Base-by-base conservation (phyloP, 2,113 vertebrate genomes). In the Paramormyrops kingsleyae region DNA sequence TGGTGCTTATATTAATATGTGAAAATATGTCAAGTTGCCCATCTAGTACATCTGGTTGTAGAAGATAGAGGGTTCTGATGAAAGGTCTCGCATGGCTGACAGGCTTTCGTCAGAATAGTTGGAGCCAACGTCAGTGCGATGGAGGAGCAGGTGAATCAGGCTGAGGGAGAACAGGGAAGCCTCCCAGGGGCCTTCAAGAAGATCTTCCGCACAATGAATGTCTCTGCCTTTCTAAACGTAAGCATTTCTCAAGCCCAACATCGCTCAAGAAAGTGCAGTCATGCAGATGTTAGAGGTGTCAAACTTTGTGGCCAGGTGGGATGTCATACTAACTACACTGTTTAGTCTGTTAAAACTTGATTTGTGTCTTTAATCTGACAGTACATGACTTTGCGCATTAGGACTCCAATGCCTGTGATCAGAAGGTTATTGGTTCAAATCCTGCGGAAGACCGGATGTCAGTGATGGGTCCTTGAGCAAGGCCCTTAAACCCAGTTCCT, bases 61-160 rank as follows among this genome's bases (percentile, higher is more conserved):
- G 5, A 27, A 42, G 62, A 70, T 5, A 4, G 6, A 5, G 10
- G 8, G 35, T 59, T 9, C 4, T 56, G 42, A 59, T 87, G 24
- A 19, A n/a, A 62, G 74, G 49, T 91, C 19, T 89, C 50, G 87
- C 44, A 1, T 90, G 27, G 8, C 92, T 88, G 77, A 6, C 86
- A 97, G 97, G 95, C 96, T 87, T 99, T 99, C 94, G 98, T 99
- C 83, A 96, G 97, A 91, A 97, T 98, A 97, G 92, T 99, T n/a
- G 97, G 96, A 86, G 92, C 94, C 89, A 95, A 95, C 0, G 97
- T 99, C 80, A 95, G 92, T 89, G 93, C 94, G 7, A 95, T 99
- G 97, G 98, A 99, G 93, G 97, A 98, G 90, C 97, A 97, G 80
- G 97, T 99, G 21, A 91, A 93, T 50, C 95, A 96, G 91, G 98